A percentile compares a stretch with the other conserved stretches of the same genome.
These are phyloP conservation scores for Danio kyathit DNA, from an alignment of 2,797 vertebrate species.

Conservation along the genomic window DNA sequence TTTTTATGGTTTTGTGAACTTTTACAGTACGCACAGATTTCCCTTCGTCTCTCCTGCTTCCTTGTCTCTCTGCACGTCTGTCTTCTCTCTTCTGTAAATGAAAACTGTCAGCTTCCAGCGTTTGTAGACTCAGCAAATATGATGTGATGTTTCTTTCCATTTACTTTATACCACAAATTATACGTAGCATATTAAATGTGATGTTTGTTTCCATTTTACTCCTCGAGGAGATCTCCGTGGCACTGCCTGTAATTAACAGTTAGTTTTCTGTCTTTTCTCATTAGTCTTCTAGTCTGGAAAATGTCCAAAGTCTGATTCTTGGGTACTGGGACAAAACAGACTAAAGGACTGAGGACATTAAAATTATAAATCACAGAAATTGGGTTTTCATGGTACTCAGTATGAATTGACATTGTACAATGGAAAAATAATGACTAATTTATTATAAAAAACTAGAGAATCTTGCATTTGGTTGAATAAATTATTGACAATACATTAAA, in stretches of 20 bases:
- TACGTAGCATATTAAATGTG: conserved; percentile 28
- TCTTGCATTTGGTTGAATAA: not conserved
- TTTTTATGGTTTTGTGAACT: conserved; percentile 24
- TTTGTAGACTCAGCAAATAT: conserved; percentile 28
- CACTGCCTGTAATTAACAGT: conserved; percentile 27
- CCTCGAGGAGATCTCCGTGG: conserved; percentile 35
- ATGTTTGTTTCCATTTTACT: conserved; percentile 46
- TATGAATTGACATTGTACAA: not conserved
- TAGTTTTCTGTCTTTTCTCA: conserved; percentile 43
- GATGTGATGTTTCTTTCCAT: conserved; percentile 60
- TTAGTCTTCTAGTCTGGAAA: conserved; percentile 34
- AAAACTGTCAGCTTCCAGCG: conserved; percentile 41
- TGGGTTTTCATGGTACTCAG: not conserved
- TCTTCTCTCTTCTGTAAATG: conserved; percentile 50
- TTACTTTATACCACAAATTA: conserved; percentile 63
- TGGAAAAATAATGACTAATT: not conserved
- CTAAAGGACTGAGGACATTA: not conserved
- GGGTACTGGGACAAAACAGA: not conserved
- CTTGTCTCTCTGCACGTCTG: conserved; percentile 5
- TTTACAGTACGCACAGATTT: conserved; percentile 29
- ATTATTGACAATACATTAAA: not conserved
- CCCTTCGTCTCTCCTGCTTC: not conserved
- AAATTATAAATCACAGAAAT: not conserved
- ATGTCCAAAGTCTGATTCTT: conserved; percentile 20
- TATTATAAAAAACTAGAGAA: not conserved